These are phyloP conservation scores for Drosophila colorata DNA, from an alignment of 2,888 invertebrate genomes.

Conservation along the genomic window DNA sequence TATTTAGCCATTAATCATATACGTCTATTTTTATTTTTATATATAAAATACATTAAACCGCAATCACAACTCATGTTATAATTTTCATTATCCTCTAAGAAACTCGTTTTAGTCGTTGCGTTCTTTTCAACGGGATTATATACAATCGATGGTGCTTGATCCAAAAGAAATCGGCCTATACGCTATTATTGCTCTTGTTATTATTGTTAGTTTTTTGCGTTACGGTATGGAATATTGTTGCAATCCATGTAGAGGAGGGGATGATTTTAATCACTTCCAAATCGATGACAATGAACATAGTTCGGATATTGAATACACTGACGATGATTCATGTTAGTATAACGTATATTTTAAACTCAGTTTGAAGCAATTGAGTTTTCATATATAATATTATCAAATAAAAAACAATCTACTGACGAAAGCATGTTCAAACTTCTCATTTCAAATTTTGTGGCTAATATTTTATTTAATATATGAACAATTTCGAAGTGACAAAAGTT, in stretches of 20 bases:
- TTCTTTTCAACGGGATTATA: not conserved
- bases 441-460: no score
- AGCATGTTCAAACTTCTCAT: no score
- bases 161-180: not conserved
- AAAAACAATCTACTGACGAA: no score
- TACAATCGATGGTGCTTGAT: constrained; percentile 7
- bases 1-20: no score
- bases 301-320: constrained; percentile 6
- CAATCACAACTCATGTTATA: not conserved
- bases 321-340: constrained; percentile 22
- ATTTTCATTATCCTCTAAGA: not conserved
- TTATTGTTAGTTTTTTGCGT: constrained; percentile 15
- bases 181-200: constrained; percentile 7
- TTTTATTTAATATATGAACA: no score
- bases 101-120: constrained; percentile 1
- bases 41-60: not conserved
- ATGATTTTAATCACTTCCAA: constrained; percentile 6
- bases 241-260: not conserved
- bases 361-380: not conserved
- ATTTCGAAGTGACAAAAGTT: no score
- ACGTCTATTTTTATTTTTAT: not conserved
- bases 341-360: not conserved
- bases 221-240: constrained; percentile 5
- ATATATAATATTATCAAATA: no score
- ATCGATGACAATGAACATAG: constrained; percentile 5